Conservation (phyloP, 92 coral and sea anemone species). For the Zoanthus sociatus region DNA sequence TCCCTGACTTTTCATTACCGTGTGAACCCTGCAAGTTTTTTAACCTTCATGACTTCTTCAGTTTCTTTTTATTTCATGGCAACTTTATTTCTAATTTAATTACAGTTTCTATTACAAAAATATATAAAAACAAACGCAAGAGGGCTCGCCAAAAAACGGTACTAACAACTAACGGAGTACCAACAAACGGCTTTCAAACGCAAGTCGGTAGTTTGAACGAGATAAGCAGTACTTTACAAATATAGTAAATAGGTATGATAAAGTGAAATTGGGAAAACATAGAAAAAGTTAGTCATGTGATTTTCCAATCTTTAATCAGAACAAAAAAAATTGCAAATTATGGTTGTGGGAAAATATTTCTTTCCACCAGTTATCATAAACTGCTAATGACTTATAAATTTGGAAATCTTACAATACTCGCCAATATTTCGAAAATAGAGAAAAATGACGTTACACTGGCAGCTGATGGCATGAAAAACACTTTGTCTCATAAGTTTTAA, state of each 20-base stretch:
- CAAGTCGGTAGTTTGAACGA: neutral
- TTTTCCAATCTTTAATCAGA: neutral
- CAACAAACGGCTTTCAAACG: neutral
- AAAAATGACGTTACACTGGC: neutral
- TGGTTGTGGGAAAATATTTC: neutral
- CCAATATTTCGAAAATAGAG: neutral
- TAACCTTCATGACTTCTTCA: no score
- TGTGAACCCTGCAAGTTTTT: no score
- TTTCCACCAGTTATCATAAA: neutral
- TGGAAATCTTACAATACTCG: neutral
- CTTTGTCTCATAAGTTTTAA: neutral
- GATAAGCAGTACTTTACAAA: no score
- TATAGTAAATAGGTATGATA: neutral
- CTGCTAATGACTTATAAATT: neutral
- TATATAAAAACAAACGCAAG: constrained; percentile 27
- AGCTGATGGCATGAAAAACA: neutral
- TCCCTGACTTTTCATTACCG: no score
- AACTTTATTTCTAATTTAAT: constrained; percentile 4
- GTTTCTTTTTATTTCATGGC: neutral
- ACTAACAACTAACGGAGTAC: neutral
- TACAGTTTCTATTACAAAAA: constrained; percentile 29
- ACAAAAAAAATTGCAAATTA: neutral
- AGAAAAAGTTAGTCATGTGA: neutral
- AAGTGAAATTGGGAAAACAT: neutral
- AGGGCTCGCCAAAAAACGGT: neutral